Evolutionary conservation across 2,113 vertebrate species (phyloP).

Genomic region (Heterotilapia buettikoferi): DNA sequence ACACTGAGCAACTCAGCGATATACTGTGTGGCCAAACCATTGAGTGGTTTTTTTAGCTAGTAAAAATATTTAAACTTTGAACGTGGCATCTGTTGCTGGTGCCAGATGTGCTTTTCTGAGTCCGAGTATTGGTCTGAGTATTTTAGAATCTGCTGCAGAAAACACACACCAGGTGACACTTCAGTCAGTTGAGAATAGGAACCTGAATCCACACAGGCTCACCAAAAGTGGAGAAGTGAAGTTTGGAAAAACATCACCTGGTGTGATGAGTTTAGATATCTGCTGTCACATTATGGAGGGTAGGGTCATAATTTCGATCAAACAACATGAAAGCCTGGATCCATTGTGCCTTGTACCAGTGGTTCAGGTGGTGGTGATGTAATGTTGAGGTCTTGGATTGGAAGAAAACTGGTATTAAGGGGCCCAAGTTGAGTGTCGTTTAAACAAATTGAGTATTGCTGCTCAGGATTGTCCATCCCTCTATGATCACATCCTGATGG

Average conservation of each 20-base stretch:
- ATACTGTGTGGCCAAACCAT: background rate
- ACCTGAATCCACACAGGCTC: background rate
- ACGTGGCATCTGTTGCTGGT: background rate
- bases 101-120: background rate
- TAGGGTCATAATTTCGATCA: background rate
- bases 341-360: background rate
- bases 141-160: background rate
- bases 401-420: background rate
- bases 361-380: background rate
- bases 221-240: background rate
- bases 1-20: background rate
- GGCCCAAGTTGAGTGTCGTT: background rate
- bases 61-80: background rate
- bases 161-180: background rate
- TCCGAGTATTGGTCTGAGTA: background rate
- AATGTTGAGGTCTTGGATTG: background rate
- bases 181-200: background rate
- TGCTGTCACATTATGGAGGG: background rate
- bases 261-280: background rate
- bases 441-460: background rate
- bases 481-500: background rate
- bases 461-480: background rate
- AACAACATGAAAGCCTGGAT: background rate
- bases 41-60: background rate
- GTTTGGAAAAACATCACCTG: background rate